Conservation (phyloP, 2,113 vertebrate species). For the Hypomesus transpacificus region DNA sequence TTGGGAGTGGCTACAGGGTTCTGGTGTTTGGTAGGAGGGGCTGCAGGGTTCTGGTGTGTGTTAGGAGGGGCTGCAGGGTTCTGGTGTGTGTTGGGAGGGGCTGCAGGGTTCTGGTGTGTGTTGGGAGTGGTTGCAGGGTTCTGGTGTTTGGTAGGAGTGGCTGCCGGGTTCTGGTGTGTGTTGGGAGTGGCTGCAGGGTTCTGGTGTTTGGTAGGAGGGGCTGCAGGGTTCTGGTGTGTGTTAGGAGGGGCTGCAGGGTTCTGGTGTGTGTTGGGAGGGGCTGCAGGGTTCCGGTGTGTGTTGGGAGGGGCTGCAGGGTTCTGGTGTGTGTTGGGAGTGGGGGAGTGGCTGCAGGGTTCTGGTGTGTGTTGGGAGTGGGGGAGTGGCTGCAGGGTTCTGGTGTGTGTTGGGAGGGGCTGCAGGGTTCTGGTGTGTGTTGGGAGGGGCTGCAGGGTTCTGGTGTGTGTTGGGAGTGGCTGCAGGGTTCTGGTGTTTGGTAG, state of each 20-base stretch:
- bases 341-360: too few relatives aligned
- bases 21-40: background rate
- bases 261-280: background rate
- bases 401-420: background rate
- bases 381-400: slow-evolving; percentile 20
- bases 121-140: background rate
- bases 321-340: slow-evolving; percentile 22
- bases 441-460: slow-evolving; percentile 18
- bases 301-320: slow-evolving; percentile 51
- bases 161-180: background rate
- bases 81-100: background rate
- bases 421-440: slow-evolving; percentile 16
- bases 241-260: background rate
- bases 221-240: slow-evolving; percentile 23
- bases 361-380: background rate
- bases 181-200: slow-evolving; percentile 1
- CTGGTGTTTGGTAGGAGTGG: background rate
- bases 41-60: too few relatives aligned
- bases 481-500: slow-evolving; percentile 12
- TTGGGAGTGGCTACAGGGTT: background rate
- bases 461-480: background rate
- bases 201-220: too few relatives aligned
- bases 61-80: background rate
- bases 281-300: background rate
- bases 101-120: slow-evolving; percentile 17